Conservation (phyloP, 2,888 invertebrate species). For the Choreutis nemorana region DNA sequence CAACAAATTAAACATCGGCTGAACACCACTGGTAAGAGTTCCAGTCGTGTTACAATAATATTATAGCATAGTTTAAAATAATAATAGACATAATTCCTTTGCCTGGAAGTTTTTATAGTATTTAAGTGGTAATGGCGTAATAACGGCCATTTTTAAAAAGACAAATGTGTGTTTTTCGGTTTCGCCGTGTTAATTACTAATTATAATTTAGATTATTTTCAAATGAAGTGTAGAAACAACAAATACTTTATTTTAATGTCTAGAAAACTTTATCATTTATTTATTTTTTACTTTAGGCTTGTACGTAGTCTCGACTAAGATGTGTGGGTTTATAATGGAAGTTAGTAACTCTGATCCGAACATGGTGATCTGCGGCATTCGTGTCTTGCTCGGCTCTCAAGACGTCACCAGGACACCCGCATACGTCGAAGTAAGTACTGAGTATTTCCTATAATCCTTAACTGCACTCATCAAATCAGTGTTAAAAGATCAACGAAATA, state of each 20-base stretch:
- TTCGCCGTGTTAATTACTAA: too few species aligned
- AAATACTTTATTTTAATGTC: conserved; percentile 4
- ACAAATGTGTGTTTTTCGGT: too few species aligned
- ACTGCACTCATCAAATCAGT: not conserved
- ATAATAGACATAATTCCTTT: too few species aligned
- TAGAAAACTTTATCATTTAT: conserved; percentile 1
- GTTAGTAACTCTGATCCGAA: conserved; percentile 86
- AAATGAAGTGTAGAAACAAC: too few species aligned
- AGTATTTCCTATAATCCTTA: too few species aligned
- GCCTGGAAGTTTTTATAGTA: not conserved
- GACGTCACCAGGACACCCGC: conserved; percentile 81
- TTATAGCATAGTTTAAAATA: too few species aligned
- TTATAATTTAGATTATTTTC: too few species aligned
- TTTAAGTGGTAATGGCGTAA: not conserved
- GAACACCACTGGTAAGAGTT: conserved; percentile 71
- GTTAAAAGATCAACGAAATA: too few species aligned
- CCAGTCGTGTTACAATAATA: too few species aligned
- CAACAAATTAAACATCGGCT: conserved; percentile 92
- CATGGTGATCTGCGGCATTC: conserved; percentile 88
- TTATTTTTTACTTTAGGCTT: conserved; percentile 64
- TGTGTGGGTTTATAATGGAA: conserved; percentile 89
- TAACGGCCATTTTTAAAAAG: too few species aligned
- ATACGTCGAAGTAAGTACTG: conserved; percentile 70
- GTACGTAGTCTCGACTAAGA: conserved; percentile 93
- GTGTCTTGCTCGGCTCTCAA: conserved; percentile 87